phyloP scores from a whole-genome alignment of 1,140 invertebrate genomes.

The Brachystomella parvula region DNA sequence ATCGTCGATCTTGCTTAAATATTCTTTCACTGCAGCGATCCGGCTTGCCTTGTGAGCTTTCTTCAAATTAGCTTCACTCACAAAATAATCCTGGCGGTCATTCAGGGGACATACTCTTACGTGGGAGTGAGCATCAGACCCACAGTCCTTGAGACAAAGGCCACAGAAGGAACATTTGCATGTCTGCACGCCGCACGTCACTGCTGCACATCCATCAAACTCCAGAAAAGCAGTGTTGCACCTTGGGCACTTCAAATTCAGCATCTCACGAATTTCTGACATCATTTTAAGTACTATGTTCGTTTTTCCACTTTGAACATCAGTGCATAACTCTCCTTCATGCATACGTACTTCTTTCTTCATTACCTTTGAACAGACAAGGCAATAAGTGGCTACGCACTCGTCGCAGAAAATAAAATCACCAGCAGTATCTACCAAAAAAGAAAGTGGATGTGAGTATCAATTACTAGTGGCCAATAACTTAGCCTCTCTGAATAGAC shows the following conservation, averaged over 20 bases:
- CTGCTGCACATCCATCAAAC: constrained; percentile 10
- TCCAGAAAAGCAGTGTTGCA: constrained; percentile 14
- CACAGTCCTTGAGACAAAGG: constrained; percentile 10
- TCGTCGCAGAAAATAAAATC: constrained; percentile 17
- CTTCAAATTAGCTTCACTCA: not conserved
- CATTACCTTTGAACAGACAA: not conserved
- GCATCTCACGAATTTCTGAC: constrained; percentile 3
- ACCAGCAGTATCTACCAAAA: not conserved
- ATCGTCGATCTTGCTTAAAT: not conserved
- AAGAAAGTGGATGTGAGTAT: not conserved
- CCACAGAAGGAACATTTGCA: constrained; percentile 17
- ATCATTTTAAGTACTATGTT: not conserved
- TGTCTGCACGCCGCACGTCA: not conserved
- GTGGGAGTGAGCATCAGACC: constrained; percentile 13
- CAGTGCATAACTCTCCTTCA: constrained; percentile 12
- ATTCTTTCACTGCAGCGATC: not conserved
- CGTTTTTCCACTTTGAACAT: constrained; percentile 3
- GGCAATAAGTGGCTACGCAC: constrained; percentile 15
- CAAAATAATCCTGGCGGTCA: not conserved
- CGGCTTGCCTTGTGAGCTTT: not conserved
- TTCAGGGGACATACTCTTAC: not conserved
- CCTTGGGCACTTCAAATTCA: constrained; percentile 8
- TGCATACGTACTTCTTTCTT: constrained; percentile 12
- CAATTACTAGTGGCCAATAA: too few species aligned
- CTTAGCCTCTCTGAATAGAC: too few species aligned